Conservation (phyloP, 2,797 vertebrate species). For the Lacerta agilis region DNA sequence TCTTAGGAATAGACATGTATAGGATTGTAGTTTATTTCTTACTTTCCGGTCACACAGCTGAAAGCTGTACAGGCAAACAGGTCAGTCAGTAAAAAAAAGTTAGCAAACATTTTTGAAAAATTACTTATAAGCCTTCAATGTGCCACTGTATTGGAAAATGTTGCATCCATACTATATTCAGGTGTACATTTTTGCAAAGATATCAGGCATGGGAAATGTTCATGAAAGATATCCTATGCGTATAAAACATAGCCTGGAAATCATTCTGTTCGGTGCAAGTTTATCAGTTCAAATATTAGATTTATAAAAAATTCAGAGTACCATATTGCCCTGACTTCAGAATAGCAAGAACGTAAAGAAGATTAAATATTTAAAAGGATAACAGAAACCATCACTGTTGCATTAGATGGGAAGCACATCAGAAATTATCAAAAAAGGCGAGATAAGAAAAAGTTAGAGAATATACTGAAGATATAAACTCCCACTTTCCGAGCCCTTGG, state of each 20-base stretch:
- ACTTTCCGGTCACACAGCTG: not conserved
- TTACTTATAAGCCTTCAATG: not conserved
- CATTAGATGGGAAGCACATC: not conserved
- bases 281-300: not conserved
- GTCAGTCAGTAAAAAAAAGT: not conserved
- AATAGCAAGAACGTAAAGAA: not conserved
- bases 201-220: not conserved
- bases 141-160: not conserved
- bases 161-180: not conserved
- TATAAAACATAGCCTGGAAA: not conserved
- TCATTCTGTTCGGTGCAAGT: not conserved
- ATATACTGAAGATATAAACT: not conserved
- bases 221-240: not conserved
- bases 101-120: not conserved
- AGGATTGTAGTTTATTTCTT: not conserved
- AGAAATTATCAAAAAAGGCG: not conserved
- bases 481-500: not conserved
- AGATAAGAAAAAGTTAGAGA: not conserved
- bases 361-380: not conserved
- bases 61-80: not conserved
- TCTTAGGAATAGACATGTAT: not conserved
- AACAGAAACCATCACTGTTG: not conserved
- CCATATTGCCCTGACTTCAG: not conserved
- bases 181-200: not conserved
- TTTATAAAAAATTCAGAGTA: not conserved